Percentiles rank a stretch among this genome's conserved stretches.
phyloP scores from a whole-genome alignment of 2,888 invertebrate species.

The Macrosiphum euphorbiae region DNA sequence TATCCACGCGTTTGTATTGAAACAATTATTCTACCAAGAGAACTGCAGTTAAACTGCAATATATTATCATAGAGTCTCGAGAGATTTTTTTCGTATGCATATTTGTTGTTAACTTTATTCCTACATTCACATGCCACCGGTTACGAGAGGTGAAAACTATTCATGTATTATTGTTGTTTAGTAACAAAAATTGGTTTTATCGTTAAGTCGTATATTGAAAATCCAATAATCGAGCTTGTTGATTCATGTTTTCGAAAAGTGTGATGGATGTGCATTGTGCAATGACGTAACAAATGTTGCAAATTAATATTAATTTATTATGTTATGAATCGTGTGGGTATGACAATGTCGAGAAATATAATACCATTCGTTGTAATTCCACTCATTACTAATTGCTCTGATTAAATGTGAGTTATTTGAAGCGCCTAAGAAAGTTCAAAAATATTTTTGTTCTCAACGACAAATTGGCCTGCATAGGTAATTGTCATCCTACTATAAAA shows the following conservation, averaged over 20 bases:
- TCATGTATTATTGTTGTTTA: background rate
- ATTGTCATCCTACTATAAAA: background rate
- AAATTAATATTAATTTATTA: background rate
- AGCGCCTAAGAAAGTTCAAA: background rate
- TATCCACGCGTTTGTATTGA: background rate
- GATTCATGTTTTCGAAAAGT: background rate
- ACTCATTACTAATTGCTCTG: background rate
- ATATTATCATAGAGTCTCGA: background rate
- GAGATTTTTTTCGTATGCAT: background rate
- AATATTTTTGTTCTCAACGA: background rate
- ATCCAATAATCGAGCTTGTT: background rate
- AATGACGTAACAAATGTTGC: background rate
- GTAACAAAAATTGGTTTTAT: background rate
- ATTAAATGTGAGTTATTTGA: background rate
- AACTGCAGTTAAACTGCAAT: background rate
- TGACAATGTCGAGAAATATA: background rate
- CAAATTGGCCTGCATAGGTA: background rate
- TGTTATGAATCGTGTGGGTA: too few species aligned
- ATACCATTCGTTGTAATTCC: background rate
- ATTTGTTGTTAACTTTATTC: background rate
- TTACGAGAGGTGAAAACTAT: background rate
- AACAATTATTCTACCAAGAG: background rate
- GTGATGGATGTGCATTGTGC: background rate
- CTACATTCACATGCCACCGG: background rate
- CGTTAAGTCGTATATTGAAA: background rate